Conservation (phyloP, 2,113 vertebrate species). For the Picathartes gymnocephalus region DNA sequence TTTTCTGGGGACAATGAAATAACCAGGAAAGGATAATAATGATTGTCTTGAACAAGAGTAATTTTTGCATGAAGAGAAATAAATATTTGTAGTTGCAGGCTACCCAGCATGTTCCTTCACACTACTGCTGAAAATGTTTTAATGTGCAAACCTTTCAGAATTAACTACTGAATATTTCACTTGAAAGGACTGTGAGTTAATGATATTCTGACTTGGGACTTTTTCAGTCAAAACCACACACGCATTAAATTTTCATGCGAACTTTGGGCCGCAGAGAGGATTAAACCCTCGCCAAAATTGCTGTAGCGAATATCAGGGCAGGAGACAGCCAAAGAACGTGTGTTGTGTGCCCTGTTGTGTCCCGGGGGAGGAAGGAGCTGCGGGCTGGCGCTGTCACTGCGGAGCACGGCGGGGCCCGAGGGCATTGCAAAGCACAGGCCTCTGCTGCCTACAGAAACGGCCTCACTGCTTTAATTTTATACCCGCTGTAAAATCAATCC, state of each 20-base stretch:
- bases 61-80: not conserved
- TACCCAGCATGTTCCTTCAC: not conserved
- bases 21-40: not conserved
- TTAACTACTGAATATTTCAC: not conserved
- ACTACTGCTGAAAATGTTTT: not conserved
- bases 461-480: not conserved
- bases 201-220: not conserved
- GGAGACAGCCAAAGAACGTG: not conserved
- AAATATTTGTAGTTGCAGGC: not conserved
- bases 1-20: not conserved
- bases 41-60: not conserved
- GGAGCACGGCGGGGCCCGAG: not conserved
- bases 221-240: not conserved
- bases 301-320: not conserved
- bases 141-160: not conserved
- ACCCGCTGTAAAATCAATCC: conserved; percentile 39
- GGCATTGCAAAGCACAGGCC: not conserved
- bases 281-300: not conserved
- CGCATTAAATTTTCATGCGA: not conserved
- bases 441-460: not conserved
- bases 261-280: not conserved
- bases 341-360: not conserved
- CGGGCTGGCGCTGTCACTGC: not conserved
- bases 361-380: not conserved
- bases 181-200: not conserved